Conservation (phyloP, 2,797 vertebrate species). For the Sebastes cheni region DNA sequence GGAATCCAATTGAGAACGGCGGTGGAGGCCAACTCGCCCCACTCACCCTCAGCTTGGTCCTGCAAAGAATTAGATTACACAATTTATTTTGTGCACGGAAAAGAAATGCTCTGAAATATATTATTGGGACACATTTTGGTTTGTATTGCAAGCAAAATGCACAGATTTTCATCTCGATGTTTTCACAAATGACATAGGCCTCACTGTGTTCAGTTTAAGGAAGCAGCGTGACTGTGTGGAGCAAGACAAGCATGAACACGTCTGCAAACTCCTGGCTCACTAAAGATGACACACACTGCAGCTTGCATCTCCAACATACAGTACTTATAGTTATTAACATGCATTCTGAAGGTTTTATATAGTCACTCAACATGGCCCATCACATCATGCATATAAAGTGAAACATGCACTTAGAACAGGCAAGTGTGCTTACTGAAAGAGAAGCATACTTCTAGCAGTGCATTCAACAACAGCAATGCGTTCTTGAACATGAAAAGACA, state of each 20-base stretch:
- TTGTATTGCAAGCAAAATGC: not conserved
- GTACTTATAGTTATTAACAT: not conserved
- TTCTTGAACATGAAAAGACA: not conserved
- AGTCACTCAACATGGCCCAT: not conserved
- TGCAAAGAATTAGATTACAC: not conserved
- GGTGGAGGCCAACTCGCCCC: constrained; percentile 36
- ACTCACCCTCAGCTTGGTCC: constrained; percentile 56
- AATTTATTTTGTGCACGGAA: not conserved
- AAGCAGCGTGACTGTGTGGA: not conserved
- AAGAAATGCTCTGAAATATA: not conserved
- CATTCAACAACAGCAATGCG: not conserved
- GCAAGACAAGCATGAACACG: too few relatives aligned
- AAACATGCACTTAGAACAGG: not conserved
- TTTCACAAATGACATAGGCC: not conserved
- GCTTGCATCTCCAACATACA: not conserved
- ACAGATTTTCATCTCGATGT: not conserved
- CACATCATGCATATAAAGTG: not conserved
- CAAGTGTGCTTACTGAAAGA: not conserved
- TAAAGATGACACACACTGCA: not conserved
- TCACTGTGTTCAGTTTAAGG: not conserved
- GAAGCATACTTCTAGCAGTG: not conserved
- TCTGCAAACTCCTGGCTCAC: not conserved
- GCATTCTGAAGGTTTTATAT: not conserved
- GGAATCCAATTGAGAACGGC: constrained; percentile 73
- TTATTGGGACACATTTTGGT: not conserved